These are phyloP conservation scores for Perognathus longimembris DNA, from an alignment of 2,113 vertebrate genomes.

Conservation along the genomic window DNA sequence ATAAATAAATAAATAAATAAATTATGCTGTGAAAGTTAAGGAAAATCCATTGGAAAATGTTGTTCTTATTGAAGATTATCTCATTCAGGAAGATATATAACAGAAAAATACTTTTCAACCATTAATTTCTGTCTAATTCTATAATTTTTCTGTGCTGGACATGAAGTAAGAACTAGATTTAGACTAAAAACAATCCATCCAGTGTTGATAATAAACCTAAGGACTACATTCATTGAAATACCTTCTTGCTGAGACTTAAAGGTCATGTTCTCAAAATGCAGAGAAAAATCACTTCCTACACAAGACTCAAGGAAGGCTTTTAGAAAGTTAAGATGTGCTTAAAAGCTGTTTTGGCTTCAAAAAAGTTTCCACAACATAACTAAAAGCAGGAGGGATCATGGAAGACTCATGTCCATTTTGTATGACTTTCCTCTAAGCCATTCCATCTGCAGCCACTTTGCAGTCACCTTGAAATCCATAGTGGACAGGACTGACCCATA, in stretches of 20 bases:
- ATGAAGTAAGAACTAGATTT: not conserved
- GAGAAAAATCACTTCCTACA: not conserved
- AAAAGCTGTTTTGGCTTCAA: not conserved
- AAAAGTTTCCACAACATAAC: too few relatives aligned
- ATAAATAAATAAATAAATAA: too few relatives aligned
- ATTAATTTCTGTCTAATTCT: not conserved
- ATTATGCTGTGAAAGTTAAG: not conserved
- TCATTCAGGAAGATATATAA: not conserved
- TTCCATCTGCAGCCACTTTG: too few relatives aligned
- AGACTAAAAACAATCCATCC: not conserved
- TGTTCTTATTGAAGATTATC: not conserved
- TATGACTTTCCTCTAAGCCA: too few relatives aligned
- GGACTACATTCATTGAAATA: not conserved
- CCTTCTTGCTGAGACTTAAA: too few relatives aligned
- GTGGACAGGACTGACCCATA: too few relatives aligned
- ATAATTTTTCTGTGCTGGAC: not conserved
- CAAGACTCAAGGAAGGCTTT: not conserved
- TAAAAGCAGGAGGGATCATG: too few relatives aligned
- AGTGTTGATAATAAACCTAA: not conserved
- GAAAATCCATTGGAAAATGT: not conserved
- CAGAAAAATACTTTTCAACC: not conserved
- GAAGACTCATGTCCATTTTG: too few relatives aligned
- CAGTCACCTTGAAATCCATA: too few relatives aligned
- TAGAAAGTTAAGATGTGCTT: not conserved
- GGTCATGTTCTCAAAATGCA: accelerated